A percentile compares a stretch with the other conserved stretches of the same genome.
These are phyloP conservation scores for Irena cyanogastra DNA, from an alignment of 2,113 vertebrate genomes.

Conservation along the genomic window DNA sequence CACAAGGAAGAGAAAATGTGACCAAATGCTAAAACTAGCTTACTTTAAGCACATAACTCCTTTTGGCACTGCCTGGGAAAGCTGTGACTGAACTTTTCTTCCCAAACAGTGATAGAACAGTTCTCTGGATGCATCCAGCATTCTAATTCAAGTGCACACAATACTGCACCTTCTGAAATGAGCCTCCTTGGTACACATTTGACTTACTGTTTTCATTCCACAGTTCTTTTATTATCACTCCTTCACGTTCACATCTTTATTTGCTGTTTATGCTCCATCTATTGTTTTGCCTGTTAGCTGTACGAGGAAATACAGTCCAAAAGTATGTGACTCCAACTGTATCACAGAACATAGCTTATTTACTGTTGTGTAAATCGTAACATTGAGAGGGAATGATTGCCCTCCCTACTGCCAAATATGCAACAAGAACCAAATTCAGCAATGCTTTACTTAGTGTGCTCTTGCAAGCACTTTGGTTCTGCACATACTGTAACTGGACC, in stretches of 20 bases:
- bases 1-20: background rate
- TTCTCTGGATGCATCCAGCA: background rate
- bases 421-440: background rate
- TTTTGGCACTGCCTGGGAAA: background rate
- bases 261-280: background rate
- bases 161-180: background rate
- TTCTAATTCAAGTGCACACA: background rate
- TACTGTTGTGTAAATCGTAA: background rate
- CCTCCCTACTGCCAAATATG: background rate
- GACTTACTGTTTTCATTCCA: background rate
- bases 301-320: background rate
- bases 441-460: background rate
- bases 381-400: background rate
- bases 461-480: background rate
- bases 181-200: background rate
- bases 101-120: background rate
- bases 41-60: background rate
- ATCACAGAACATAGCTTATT: background rate
- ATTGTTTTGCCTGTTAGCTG: background rate
- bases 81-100: background rate
- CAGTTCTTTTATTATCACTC: background rate
- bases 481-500: background rate
- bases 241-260: background rate
- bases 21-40: background rate
- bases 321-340: background rate